These are phyloP conservation scores for Nasonia giraulti DNA, from an alignment of 1,140 invertebrate genomes.

Conservation along the genomic window DNA sequence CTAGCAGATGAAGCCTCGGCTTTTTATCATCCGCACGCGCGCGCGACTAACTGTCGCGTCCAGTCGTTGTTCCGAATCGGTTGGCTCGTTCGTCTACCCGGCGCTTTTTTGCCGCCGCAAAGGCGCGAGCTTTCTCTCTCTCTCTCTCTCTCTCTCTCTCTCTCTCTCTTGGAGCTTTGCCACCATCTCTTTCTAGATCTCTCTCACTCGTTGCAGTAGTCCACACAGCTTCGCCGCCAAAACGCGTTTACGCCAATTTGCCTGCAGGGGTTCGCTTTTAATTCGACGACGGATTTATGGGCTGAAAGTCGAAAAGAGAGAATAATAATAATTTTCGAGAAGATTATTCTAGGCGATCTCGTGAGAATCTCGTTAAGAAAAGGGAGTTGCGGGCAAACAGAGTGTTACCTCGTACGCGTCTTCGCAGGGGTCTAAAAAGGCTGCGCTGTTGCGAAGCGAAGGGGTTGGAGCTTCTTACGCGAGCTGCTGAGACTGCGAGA, in stretches of 20 bases:
- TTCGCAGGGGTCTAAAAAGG: too few species aligned
- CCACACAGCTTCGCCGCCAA: not conserved
- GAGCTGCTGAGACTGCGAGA: too few species aligned
- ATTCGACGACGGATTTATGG: slow-evolving; percentile 46
- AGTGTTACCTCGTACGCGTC: too few species aligned
- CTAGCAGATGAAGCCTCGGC: too few species aligned
- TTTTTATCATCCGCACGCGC: not conserved
- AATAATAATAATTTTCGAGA: too few species aligned
- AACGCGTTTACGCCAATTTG: slow-evolving; percentile 45
- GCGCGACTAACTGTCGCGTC: not conserved
- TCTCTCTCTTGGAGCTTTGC: slow-evolving; percentile 30
- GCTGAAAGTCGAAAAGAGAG: not conserved
- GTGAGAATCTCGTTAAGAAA: too few species aligned
- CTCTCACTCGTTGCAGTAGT: not conserved
- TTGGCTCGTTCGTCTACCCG: slow-evolving; percentile 27
- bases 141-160: too few species aligned
- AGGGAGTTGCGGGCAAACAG: too few species aligned
- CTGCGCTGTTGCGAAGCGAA: too few species aligned
- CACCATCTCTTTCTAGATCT: not conserved
- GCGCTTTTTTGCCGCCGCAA: slow-evolving; percentile 18
- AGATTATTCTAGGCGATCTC: too few species aligned
- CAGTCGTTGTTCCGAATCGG: not conserved
- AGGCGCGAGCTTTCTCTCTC: slow-evolving; percentile 11
- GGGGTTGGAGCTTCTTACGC: too few species aligned
- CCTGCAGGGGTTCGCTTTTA: slow-evolving; percentile 31